phyloP scores from a whole-genome alignment of 1,140 invertebrate genomes.

The Nautilus pompilius region DNA sequence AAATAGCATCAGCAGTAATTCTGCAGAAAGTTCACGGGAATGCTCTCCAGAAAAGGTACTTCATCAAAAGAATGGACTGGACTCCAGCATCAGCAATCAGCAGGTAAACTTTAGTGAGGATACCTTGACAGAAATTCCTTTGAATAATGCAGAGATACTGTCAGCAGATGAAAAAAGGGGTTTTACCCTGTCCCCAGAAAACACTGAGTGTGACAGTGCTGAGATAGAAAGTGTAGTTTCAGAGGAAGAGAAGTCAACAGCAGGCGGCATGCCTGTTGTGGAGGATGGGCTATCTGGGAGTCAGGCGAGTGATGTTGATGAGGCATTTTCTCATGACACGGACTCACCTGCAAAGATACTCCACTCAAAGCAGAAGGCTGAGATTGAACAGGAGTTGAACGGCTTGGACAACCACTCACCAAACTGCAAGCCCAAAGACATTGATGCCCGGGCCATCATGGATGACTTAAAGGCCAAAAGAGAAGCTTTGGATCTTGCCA shows the following conservation, averaged over 20 bases:
- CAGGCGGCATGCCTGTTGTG: slow-evolving; percentile 87
- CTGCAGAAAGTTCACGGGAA: slow-evolving; percentile 29
- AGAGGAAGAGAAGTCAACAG: slow-evolving; percentile 52
- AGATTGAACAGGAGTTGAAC: slow-evolving; percentile 33
- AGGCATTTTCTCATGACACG: slow-evolving; percentile 59
- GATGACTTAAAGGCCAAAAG: slow-evolving; percentile 45
- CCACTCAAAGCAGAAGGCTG: slow-evolving; percentile 38
- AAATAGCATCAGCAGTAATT: slow-evolving; percentile 17
- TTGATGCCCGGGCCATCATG: slow-evolving; percentile 48
- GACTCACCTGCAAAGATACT: slow-evolving; percentile 43
- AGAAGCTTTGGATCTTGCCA: slow-evolving; percentile 68
- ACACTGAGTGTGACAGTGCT: slow-evolving; percentile 91
- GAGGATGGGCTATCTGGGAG: slow-evolving; percentile 86
- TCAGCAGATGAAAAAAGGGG: slow-evolving; percentile 54
- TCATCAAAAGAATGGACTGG: slow-evolving; percentile 20
- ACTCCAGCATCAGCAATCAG: slow-evolving; percentile 12
- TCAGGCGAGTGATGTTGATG: slow-evolving; percentile 87
- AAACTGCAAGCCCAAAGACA: slow-evolving; percentile 30
- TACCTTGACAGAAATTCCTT: slow-evolving; percentile 46
- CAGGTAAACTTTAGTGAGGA: slow-evolving; percentile 44
- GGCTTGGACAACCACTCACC: slow-evolving; percentile 11
- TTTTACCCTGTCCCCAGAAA: slow-evolving; percentile 89
- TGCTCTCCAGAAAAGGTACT: slow-evolving; percentile 36
- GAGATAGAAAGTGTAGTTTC: slow-evolving; percentile 72
- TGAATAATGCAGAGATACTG: slow-evolving; percentile 37